Percentiles rank a stretch among this genome's conserved stretches.
Evolutionary conservation across 2,797 vertebrate genomes (phyloP).

Genomic region (Anableps anableps): DNA sequence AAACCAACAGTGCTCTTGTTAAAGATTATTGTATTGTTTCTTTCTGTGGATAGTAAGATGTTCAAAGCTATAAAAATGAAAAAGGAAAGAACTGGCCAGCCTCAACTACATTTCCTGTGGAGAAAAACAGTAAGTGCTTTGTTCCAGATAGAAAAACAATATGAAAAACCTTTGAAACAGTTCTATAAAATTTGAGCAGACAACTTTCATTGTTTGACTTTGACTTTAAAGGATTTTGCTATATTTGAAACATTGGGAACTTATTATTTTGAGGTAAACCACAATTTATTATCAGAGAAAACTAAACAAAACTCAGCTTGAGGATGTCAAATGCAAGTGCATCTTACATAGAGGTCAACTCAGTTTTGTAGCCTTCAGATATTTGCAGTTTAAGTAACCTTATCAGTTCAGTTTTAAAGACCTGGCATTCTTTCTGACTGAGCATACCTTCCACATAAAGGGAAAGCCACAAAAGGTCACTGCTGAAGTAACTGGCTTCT

Average conservation of each 20-base stretch:
- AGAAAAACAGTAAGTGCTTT: slow-evolving; percentile 20
- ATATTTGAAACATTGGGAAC: neutral
- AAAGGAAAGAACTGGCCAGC: slow-evolving; percentile 38
- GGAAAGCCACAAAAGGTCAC: neutral
- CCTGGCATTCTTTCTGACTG: neutral
- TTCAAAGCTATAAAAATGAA: slow-evolving; percentile 42
- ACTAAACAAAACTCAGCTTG: neutral
- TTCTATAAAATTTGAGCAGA: neutral
- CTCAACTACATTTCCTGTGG: slow-evolving; percentile 22
- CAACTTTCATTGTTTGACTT: neutral
- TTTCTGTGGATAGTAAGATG: slow-evolving; percentile 30
- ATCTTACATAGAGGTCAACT: neutral
- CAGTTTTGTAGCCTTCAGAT: neutral
- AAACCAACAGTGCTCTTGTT: slow-evolving; percentile 5
- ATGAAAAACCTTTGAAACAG: slow-evolving; percentile 21
- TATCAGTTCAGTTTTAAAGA: neutral
- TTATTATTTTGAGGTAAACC: neutral
- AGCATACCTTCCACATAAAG: neutral
- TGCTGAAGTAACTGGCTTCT: neutral
- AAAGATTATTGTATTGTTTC: slow-evolving; percentile 31
- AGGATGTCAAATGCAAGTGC: neutral
- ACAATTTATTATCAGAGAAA: neutral
- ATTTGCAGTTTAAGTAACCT: neutral
- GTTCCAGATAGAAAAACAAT: slow-evolving; percentile 38
- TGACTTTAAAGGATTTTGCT: neutral